These are phyloP conservation scores for Spea multiplicata DNA, from an alignment of 2,113 vertebrate species.

Conservation along the genomic window DNA sequence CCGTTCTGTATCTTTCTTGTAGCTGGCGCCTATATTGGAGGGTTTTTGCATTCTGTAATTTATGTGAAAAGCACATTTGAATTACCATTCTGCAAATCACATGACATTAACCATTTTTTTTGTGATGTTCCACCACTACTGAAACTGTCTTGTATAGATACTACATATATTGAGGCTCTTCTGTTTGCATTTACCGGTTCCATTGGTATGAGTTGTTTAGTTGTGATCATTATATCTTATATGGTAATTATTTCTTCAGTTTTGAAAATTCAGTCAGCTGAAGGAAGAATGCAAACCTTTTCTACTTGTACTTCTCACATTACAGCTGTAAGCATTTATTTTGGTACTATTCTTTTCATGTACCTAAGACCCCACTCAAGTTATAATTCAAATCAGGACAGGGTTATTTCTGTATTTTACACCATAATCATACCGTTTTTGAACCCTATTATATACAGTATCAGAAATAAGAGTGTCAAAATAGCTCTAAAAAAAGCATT, in stretches of 20 bases:
- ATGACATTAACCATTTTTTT: conserved; percentile 6
- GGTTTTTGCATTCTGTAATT: conserved; percentile 40
- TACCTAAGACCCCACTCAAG: conserved; percentile 6
- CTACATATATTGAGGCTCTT: background rate
- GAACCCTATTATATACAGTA: conserved; percentile 42
- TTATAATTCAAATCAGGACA: background rate
- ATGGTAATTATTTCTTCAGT: background rate
- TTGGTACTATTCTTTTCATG: conserved; percentile 16
- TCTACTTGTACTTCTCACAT: conserved; percentile 50
- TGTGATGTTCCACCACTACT: background rate
- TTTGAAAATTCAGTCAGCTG: conserved; percentile 27
- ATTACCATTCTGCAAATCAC: background rate
- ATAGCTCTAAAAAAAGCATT: background rate
- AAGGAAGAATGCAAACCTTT: conserved; percentile 44
- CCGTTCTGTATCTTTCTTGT: conserved; percentile 48
- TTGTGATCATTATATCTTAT: background rate
- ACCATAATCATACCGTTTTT: conserved; percentile 30
- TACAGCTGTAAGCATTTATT: conserved; percentile 50
- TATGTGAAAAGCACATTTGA: conserved; percentile 21
- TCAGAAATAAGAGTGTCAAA: conserved; percentile 24
- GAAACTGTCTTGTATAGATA: background rate
- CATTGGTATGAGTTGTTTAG: background rate
- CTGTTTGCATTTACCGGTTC: background rate
- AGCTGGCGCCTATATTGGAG: conserved; percentile 36
- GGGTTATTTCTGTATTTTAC: conserved; percentile 28